phyloP scores from a whole-genome alignment of 2,888 invertebrate genomes.

The Philopedon plagiatum region DNA sequence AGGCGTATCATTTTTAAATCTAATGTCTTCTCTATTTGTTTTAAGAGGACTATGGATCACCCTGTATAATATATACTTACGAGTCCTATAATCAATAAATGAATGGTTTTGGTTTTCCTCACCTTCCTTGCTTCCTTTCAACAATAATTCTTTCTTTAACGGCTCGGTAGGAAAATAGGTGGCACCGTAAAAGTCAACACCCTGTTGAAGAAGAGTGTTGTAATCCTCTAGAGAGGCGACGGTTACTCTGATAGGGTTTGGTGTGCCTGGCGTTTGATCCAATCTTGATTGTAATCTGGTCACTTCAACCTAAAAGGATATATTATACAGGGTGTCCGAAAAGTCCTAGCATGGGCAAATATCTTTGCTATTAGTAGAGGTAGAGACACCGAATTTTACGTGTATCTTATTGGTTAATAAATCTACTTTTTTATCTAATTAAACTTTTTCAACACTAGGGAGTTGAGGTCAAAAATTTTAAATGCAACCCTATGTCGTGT shows the following conservation, averaged over 20 bases:
- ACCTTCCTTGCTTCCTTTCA: constrained; percentile 72
- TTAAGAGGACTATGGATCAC: no score
- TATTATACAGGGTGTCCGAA: background rate
- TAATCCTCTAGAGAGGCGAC: constrained; percentile 84
- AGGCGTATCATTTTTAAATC: no score
- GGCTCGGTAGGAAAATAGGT: constrained; percentile 90
- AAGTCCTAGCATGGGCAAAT: no score
- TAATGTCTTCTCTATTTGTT: no score
- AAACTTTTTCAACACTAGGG: no score
- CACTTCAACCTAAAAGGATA: constrained; percentile 75
- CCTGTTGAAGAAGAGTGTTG: constrained; percentile 84
- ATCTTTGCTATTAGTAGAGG: no score
- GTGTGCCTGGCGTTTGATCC: constrained; percentile 74
- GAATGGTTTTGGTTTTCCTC: constrained; percentile 11
- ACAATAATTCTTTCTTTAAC: constrained; percentile 72
- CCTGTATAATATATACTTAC: background rate
- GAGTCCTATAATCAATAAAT: background rate
- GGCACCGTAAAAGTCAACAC: constrained; percentile 89
- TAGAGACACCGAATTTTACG: no score
- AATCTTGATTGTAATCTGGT: constrained; percentile 73
- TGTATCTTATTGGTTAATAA: no score
- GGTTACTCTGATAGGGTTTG: constrained; percentile 79
- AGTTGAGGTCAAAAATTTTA: no score
- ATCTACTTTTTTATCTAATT: no score
- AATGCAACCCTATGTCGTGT: no score